Percentiles rank a stretch among this genome's conserved stretches.
Evolutionary conservation across 2,113 vertebrate species (phyloP).

Genomic region (Semicossyphus pulcher): DNA sequence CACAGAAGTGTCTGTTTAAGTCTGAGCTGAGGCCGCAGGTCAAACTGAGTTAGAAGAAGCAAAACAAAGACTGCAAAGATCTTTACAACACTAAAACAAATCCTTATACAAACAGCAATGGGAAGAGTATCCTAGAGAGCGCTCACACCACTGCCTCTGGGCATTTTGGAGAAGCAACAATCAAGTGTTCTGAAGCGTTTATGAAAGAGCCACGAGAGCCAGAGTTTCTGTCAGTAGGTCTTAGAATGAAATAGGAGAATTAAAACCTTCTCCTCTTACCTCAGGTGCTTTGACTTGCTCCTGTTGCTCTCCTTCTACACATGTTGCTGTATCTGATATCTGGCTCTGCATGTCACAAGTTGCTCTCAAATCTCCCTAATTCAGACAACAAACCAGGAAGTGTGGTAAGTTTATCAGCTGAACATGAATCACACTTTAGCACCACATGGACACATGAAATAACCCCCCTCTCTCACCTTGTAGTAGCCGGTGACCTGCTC

Average conservation of each 20-base stretch:
- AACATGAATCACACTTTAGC: too few species aligned
- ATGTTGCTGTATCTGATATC: constrained; percentile 7
- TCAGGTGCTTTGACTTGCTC: constrained; percentile 9
- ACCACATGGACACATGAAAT: neutral
- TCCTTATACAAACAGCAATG: constrained; percentile 19
- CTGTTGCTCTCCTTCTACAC: constrained; percentile 17
- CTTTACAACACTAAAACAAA: constrained; percentile 3
- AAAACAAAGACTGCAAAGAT: neutral
- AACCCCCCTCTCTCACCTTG: constrained; percentile 82
- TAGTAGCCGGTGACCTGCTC: constrained; percentile 69
- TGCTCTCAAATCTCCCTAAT: constrained; percentile 40
- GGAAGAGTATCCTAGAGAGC: constrained; percentile 5
- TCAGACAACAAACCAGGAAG: constrained; percentile 15
- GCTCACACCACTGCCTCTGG: neutral
- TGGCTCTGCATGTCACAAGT: constrained; percentile 30
- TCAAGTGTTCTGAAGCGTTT: neutral
- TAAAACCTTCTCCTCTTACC: constrained; percentile 48
- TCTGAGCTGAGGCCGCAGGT: constrained; percentile 30
- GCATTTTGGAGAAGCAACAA: constrained; percentile 3
- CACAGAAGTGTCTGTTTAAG: constrained; percentile 1
- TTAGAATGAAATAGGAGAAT: neutral
- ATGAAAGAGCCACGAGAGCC: neutral
- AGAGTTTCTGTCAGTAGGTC: neutral
- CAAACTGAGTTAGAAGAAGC: constrained; percentile 3
- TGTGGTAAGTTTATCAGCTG: neutral